These are phyloP conservation scores for Palythoa caribaeorum DNA, from an alignment of 92 coral and sea anemone species.

Conservation along the genomic window DNA sequence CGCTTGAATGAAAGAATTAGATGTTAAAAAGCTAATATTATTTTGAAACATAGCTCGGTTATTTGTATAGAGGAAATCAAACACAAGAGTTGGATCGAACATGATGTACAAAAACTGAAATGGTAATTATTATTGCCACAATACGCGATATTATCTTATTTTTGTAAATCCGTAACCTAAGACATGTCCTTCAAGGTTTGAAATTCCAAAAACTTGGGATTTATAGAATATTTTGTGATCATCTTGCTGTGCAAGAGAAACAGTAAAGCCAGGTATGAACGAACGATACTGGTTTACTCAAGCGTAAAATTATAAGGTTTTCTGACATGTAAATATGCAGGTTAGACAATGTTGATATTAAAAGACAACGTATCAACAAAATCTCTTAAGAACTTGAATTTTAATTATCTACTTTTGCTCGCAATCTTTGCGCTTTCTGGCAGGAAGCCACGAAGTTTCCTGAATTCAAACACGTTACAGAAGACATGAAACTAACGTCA, in stretches of 20 bases:
- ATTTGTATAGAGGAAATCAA: conserved; percentile 23
- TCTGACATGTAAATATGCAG: conserved; percentile 50
- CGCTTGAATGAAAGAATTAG: background rate
- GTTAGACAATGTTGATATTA: conserved; percentile 41
- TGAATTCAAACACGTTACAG: background rate
- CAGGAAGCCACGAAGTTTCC: background rate
- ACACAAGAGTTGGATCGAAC: background rate
- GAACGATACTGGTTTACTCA: conserved; percentile 10
- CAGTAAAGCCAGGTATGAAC: conserved; percentile 12
- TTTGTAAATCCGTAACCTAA: conserved; percentile 49
- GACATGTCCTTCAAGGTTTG: conserved; percentile 14
- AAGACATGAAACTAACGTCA: background rate
- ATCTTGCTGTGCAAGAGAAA: conserved; percentile 49
- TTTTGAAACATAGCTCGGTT: conserved; percentile 2
- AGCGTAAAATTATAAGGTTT: conserved; percentile 38
- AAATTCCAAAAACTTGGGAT: conserved; percentile 30
- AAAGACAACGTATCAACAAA: conserved; percentile 46
- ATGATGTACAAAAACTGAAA: conserved; percentile 33
- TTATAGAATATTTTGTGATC: conserved; percentile 3
- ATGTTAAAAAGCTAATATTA: conserved; percentile 9
- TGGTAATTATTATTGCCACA: conserved; percentile 29
- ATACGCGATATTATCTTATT: conserved; percentile 39
- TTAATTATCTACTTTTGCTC: background rate
- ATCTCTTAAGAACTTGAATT: conserved; percentile 33
- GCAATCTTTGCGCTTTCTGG: background rate